Evolutionary conservation across 2,113 vertebrate species (phyloP).

Genomic region (Eublepharis macularius): DNA sequence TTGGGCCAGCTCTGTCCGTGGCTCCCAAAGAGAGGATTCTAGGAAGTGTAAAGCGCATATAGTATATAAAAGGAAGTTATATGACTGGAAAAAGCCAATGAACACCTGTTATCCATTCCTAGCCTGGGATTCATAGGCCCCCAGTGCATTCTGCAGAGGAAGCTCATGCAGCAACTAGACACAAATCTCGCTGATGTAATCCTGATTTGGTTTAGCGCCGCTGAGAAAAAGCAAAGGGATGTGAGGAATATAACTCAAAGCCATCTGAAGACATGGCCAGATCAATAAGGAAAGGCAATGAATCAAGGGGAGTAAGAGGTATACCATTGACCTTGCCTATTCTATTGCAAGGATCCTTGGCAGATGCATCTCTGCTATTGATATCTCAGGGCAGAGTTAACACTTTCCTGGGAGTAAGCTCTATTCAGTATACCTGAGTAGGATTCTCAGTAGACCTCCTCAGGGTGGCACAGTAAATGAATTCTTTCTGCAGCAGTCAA

Average conservation of each 20-base stretch:
- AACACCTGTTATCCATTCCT: slow-evolving; percentile 22
- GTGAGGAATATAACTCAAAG: not conserved
- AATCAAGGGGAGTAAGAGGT: not conserved
- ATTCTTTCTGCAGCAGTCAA: not conserved
- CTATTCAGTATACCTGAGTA: too few relatives aligned
- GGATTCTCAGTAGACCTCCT: too few relatives aligned
- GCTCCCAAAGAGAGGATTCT: slow-evolving; percentile 13
- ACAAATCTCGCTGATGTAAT: slow-evolving; percentile 20
- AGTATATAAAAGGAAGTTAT: not conserved
- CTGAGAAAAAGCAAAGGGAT: not conserved
- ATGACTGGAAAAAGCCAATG: not conserved
- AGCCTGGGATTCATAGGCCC: not conserved
- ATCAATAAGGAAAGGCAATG: slow-evolving; percentile 11
- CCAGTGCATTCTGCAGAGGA: not conserved
- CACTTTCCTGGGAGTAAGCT: too few relatives aligned
- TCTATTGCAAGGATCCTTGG: not conserved
- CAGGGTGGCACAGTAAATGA: not conserved
- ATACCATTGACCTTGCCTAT: not conserved
- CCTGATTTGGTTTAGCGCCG: not conserved
- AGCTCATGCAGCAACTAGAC: not conserved
- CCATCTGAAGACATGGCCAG: slow-evolving; percentile 7
- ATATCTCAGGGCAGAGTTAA: not conserved
- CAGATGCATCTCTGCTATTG: not conserved
- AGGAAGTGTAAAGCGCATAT: not conserved
- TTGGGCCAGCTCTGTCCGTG: not conserved